Evolutionary conservation across 1,140 invertebrate species (phyloP).

Genomic region (Procambarus virginalis): DNA sequence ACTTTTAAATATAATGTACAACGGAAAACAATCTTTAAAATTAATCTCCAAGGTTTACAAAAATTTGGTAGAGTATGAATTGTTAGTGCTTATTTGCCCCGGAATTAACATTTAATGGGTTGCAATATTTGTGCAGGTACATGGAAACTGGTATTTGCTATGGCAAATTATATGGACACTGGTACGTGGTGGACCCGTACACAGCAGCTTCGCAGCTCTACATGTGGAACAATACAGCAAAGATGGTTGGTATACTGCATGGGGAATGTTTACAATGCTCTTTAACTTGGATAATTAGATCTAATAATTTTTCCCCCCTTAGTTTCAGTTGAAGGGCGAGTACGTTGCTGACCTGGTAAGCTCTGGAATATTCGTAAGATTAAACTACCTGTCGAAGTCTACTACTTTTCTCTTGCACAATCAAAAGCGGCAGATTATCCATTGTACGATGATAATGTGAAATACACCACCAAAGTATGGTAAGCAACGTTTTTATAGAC

Average conservation of each 20-base stretch:
- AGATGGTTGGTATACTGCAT: neutral
- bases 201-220: neutral
- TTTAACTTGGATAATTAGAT: neutral
- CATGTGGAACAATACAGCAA: neutral
- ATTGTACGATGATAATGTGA: neutral
- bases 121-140: neutral
- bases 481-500: neutral
- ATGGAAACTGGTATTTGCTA: neutral
- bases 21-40: too few species aligned
- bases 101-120: too few species aligned
- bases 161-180: neutral
- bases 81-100: neutral
- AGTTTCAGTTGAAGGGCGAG: neutral
- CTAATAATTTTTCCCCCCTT: too few species aligned
- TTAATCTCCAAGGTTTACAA: neutral
- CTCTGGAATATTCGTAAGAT: conserved; percentile 1
- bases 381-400: neutral
- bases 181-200: neutral
- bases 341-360: conserved; percentile 13
- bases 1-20: too few species aligned
- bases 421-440: neutral
- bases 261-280: neutral
- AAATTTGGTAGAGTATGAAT: neutral
- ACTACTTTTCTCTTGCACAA: conserved; percentile 1
- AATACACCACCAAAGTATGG: neutral